phyloP scores from a whole-genome alignment of 2,113 vertebrate genomes.

The Anguilla rostrata region DNA sequence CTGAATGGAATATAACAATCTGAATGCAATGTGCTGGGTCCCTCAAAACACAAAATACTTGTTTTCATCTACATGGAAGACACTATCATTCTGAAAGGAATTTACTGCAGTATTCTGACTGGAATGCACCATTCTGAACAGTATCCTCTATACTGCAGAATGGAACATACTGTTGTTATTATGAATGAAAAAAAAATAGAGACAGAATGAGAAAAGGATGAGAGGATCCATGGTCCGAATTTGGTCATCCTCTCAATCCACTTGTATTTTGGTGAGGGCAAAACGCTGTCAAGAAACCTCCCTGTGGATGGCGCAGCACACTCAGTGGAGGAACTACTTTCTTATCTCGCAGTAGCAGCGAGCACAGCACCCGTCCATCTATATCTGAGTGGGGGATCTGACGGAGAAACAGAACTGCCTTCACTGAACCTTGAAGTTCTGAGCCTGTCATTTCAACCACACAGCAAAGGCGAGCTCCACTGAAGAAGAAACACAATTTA shows the following conservation, averaged over 20 bases:
- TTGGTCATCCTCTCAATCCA: neutral
- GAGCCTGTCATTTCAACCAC: neutral
- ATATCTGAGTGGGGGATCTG: constrained; percentile 5
- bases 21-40: neutral
- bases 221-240: neutral
- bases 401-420: neutral
- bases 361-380: constrained; percentile 1
- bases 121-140: neutral
- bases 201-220: constrained; percentile 8
- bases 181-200: neutral
- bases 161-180: neutral
- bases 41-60: no score
- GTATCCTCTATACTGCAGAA: neutral
- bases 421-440: constrained; percentile 43
- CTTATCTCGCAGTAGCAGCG: constrained; percentile 43
- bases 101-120: neutral
- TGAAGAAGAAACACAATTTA: neutral
- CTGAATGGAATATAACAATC: neutral
- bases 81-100: neutral
- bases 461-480: neutral
- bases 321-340: constrained; percentile 25
- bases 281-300: neutral
- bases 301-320: neutral
- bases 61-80: neutral
- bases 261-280: neutral